Percentiles rank a stretch among this genome's conserved stretches.
These are phyloP conservation scores for Catostomus latipinnis DNA, from an alignment of 2,797 vertebrate genomes.

Conservation along the genomic window DNA sequence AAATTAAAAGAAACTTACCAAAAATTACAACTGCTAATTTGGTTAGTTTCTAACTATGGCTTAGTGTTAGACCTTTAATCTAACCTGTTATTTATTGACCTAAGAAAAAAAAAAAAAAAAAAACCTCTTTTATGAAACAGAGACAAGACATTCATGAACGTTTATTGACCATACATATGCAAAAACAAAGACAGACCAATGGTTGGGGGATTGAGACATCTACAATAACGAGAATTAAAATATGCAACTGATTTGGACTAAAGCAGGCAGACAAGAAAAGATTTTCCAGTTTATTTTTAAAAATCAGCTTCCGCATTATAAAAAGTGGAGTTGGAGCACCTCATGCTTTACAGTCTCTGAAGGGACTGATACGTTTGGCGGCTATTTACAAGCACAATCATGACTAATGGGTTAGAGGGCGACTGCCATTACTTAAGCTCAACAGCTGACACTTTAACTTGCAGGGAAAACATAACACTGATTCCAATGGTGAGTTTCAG, in stretches of 20 bases:
- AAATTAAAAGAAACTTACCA: not conserved
- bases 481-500: constrained; percentile 50
- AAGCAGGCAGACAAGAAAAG: constrained; percentile 25
- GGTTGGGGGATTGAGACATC: constrained; percentile 33
- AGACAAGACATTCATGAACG: constrained; percentile 40
- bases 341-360: constrained; percentile 30
- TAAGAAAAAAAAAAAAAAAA: not conserved
- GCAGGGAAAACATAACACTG: constrained; percentile 42
- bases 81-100: not conserved
- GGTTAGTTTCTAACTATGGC: not conserved
- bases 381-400: constrained; percentile 58
- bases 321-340: constrained; percentile 45
- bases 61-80: not conserved
- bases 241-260: constrained; percentile 27
- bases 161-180: constrained; percentile 63
- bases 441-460: not conserved
- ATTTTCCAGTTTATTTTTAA: constrained; percentile 42
- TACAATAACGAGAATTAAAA: constrained; percentile 51
- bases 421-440: constrained; percentile 28
- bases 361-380: not conserved
- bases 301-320: constrained; percentile 44
- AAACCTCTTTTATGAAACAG: not conserved
- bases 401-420: constrained; percentile 29
- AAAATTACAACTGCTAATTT: not conserved
- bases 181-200: constrained; percentile 54